Conservation (phyloP, 2,888 invertebrate genomes). For the Melipona beecheii region DNA sequence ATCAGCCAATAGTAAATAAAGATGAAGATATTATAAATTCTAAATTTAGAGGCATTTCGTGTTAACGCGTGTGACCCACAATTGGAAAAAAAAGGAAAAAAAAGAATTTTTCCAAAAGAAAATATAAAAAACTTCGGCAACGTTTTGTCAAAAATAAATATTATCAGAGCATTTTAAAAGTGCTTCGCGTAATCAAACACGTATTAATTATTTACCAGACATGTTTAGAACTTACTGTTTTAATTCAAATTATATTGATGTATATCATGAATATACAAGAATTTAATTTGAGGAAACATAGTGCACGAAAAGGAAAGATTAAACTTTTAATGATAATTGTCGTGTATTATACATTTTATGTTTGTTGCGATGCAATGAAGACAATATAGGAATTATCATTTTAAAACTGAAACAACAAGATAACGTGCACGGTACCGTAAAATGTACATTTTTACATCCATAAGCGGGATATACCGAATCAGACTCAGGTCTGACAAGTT, state of each 20-base stretch:
- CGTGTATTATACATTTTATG: too few relatives aligned
- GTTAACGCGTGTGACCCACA: too few relatives aligned
- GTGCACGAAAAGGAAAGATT: not conserved
- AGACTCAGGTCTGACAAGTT: constrained; percentile 64
- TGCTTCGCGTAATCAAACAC: not conserved
- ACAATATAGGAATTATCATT: not conserved
- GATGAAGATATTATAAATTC: not conserved
- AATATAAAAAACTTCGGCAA: not conserved
- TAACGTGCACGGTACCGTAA: not conserved
- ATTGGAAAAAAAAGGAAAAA: not conserved
- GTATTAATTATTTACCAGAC: not conserved
- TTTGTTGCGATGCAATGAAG: not conserved
- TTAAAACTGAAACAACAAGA: not conserved
- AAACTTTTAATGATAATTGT: too few relatives aligned
- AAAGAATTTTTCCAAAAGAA: too few relatives aligned
- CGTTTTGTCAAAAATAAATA: not conserved
- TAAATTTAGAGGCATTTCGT: not conserved
- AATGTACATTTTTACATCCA: not conserved
- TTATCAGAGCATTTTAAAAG: not conserved
- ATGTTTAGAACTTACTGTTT: too few relatives aligned
- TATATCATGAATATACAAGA: not conserved
- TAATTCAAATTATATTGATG: not conserved
- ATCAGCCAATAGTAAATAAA: not conserved
- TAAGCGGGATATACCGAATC: not conserved
- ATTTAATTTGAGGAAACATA: not conserved